phyloP scores from a whole-genome alignment of 1,140 invertebrate genomes.

The Drosophila nannoptera region DNA sequence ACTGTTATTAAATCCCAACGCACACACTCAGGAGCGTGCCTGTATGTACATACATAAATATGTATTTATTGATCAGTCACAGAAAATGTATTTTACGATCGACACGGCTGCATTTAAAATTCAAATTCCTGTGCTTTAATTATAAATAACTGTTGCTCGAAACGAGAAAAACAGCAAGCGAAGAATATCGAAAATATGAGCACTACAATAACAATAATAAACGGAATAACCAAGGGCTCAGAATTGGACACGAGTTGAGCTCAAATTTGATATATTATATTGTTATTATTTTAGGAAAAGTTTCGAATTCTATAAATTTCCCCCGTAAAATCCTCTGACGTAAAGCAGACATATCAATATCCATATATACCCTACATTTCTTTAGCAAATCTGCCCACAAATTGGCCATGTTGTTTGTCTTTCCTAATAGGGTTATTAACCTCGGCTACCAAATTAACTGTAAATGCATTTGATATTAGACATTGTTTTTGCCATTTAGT shows the following conservation, averaged over 20 bases:
- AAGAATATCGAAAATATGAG: constrained; percentile 17
- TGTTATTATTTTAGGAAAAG: no score
- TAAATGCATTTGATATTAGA: constrained; percentile 6
- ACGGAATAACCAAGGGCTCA: constrained; percentile 19
- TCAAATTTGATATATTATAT: no score
- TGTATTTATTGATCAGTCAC: constrained; percentile 11
- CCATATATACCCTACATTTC: no score
- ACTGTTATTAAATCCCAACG: constrained; percentile 7
- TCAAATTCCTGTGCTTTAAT: constrained; percentile 13
- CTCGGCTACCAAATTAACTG: constrained; percentile 13
- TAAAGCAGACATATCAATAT: constrained; percentile 2
- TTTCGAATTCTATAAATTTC: no score
- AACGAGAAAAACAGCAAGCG: constrained; percentile 16
- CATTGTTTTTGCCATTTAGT: constrained; percentile 1
- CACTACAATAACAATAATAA: constrained; percentile 22
- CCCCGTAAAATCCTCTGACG: constrained; percentile 3
- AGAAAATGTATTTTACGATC: constrained; percentile 13
- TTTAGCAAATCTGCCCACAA: not conserved
- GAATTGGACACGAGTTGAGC: no score
- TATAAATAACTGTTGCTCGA: constrained; percentile 9
- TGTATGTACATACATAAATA: constrained; percentile 1
- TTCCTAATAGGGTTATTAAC: constrained; percentile 18
- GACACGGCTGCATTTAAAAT: constrained; percentile 12
- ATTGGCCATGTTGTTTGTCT: not conserved
- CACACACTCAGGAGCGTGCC: no score